Evolutionary conservation across 1,140 invertebrate species (phyloP), one percentile per base, ranked within the genome.

Genomic region (Theocolax elegans): DNA sequence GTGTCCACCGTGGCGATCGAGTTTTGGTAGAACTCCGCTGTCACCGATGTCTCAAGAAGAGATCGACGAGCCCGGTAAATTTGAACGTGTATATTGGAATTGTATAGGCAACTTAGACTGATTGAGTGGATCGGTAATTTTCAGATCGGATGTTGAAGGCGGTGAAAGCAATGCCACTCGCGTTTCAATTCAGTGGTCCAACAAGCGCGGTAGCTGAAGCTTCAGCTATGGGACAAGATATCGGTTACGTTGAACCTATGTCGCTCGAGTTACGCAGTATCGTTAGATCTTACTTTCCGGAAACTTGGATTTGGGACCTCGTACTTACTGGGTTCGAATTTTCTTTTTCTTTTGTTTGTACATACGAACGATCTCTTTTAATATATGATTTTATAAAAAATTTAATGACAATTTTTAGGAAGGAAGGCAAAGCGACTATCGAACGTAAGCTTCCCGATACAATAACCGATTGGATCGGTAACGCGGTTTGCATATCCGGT

Each of bases 381-480:
- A n/a, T n/a, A n/a, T n/a, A n/a, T n/a, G n/a, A n/a, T n/a, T n/a
- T n/a, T n/a, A n/a, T n/a, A 35, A 35, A 35, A 35, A 35, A 35
- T 35, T 4, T 35, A 35, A 35, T 35, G 10, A 53, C n/a, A 6
- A 13, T 73, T 78, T 76, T 17, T 51, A 90, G 89, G 68, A 82
- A 85, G 48, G 82, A 86, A 73, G 91, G 91, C 17, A 83, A 83
- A 72, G 76, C 80, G 23, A 77, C 83, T 25, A 67, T 90, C 44
- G 83, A 87, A 38, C 80, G 88, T 15, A 81, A 82, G 35, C 79
- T 91, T 35, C 93, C 93, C 1, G 90, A 94, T 75, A 90, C 91
- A 0, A 92, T 94, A 29, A 94, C 93, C 6, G 88, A 89, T 46
- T 94, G 93, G 93, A 83, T 91, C 4, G 90, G 89, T 1, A 89